phyloP scores from a whole-genome alignment of 2,888 invertebrate genomes.

The Sacculina carcini region DNA sequence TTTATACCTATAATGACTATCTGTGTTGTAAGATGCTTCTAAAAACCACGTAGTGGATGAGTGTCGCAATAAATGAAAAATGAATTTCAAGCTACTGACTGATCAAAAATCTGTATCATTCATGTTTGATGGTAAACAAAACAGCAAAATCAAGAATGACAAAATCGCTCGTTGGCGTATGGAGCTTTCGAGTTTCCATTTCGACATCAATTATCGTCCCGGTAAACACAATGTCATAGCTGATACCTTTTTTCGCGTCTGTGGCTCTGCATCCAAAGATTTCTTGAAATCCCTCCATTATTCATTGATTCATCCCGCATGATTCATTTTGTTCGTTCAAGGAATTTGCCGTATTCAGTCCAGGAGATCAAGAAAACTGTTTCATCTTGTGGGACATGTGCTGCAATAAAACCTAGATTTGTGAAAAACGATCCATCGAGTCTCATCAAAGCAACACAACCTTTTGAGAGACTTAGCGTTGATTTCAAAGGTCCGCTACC shows the following conservation, averaged over 20 bases:
- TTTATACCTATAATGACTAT: too few species aligned
- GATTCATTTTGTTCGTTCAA: conserved; percentile 9
- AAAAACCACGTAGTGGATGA: too few species aligned
- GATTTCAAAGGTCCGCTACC: conserved; percentile 14
- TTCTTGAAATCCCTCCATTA: conserved; percentile 8
- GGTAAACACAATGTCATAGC: conserved; percentile 1
- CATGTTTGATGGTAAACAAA: background rate
- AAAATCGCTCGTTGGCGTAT: conserved; percentile 5
- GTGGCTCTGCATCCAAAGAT: background rate
- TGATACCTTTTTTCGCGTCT: conserved; percentile 1
- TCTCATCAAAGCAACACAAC: conserved; percentile 13
- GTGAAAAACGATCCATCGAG: background rate
- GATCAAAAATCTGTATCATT: too few species aligned
- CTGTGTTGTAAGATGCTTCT: too few species aligned
- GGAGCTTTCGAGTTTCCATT: conserved; percentile 2
- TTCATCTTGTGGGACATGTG: conserved; percentile 6
- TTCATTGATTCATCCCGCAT: conserved; percentile 11
- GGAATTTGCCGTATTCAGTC: conserved; percentile 9
- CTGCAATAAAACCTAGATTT: conserved; percentile 8
- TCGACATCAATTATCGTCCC: conserved; percentile 4
- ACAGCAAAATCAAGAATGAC: background rate
- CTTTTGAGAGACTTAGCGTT: conserved; percentile 13
- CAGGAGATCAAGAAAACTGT: conserved; percentile 7
- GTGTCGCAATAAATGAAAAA: too few species aligned
- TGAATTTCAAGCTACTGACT: too few species aligned